Conservation (phyloP, 2,113 vertebrate species). For the Centropus bengalensis region DNA sequence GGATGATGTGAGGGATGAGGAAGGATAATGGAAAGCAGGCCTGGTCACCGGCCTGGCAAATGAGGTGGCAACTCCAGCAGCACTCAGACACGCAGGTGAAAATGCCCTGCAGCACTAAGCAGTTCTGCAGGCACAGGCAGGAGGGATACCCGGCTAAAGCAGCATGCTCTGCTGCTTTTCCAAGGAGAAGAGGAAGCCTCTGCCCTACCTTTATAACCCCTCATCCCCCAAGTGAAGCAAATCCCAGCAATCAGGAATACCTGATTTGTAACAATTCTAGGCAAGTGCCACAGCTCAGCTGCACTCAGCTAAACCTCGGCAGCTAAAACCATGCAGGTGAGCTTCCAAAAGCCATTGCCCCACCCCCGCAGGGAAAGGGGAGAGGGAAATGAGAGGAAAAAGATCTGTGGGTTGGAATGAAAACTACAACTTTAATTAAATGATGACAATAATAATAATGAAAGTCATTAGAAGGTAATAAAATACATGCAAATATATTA, state of each 20-base stretch:
- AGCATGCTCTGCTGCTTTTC: not conserved
- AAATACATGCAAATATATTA: too few relatives aligned
- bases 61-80: conserved; percentile 41
- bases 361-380: too few relatives aligned
- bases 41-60: conserved; percentile 35
- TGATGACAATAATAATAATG: too few relatives aligned
- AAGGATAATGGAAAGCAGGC: conserved; percentile 9
- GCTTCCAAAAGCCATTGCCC: too few relatives aligned
- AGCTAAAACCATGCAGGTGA: too few relatives aligned
- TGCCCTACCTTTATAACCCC: not conserved
- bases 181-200: not conserved
- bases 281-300: too few relatives aligned
- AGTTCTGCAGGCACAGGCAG: conserved; percentile 2
- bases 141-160: not conserved
- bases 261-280: not conserved
- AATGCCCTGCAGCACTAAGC: conserved; percentile 38
- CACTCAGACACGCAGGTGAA: not conserved
- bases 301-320: too few relatives aligned
- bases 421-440: too few relatives aligned
- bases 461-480: too few relatives aligned
- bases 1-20: not conserved
- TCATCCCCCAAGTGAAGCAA: not conserved
- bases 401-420: too few relatives aligned
- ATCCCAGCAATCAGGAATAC: not conserved
- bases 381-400: too few relatives aligned